phyloP scores from a whole-genome alignment of 2,113 vertebrate species.

The Chiloscyllium plagiosum region DNA sequence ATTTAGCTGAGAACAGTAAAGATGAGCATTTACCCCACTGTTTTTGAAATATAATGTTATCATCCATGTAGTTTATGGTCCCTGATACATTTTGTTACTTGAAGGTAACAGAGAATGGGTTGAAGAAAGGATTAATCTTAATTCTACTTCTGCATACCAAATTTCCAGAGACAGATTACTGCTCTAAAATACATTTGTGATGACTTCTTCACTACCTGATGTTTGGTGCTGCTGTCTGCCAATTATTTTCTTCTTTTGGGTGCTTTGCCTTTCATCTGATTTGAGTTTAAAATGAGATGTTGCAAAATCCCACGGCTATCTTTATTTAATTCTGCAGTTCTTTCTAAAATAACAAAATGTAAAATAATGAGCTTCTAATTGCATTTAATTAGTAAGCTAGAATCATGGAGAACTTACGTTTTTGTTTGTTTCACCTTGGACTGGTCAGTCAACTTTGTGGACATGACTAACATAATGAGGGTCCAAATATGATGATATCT shows the following conservation, averaged over 20 bases:
- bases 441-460: not conserved
- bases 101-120: not conserved
- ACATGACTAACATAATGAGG: not conserved
- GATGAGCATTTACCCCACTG: not conserved
- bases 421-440: not conserved
- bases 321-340: constrained; percentile 14
- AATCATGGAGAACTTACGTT: constrained; percentile 1
- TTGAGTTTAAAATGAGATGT: constrained; percentile 11
- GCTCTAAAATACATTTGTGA: not conserved
- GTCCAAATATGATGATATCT: not conserved
- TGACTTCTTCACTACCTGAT: not conserved
- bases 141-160: not conserved
- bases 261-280: not conserved
- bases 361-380: constrained; percentile 5
- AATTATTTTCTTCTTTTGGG: not conserved
- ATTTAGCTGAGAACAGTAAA: not conserved
- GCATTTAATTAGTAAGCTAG: not conserved
- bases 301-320: not conserved
- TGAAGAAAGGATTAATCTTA: not conserved
- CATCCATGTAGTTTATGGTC: not conserved
- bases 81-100: not conserved
- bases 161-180: not conserved
- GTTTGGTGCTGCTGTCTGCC: not conserved
- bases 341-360: constrained; percentile 1
- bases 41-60: not conserved